Evolutionary conservation across 2,797 vertebrate species (phyloP).

Genomic region (Halcyon leucocephala): DNA sequence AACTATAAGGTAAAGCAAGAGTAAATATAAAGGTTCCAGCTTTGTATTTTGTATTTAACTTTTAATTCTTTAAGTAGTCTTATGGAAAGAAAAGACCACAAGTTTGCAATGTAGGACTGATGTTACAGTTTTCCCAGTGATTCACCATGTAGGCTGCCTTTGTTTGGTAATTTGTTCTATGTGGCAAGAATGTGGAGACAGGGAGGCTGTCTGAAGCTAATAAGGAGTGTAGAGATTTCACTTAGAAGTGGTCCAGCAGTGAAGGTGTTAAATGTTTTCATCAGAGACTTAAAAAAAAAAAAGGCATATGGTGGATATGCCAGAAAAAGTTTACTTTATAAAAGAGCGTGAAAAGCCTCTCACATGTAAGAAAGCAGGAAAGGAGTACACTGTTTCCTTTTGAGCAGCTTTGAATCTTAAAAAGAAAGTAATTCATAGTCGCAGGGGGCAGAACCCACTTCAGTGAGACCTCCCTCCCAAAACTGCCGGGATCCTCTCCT

Average conservation of each 20-base stretch:
- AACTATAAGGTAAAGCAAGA: background rate
- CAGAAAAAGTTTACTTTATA: background rate
- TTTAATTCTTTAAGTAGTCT: background rate
- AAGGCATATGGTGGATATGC: background rate
- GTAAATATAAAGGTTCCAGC: background rate
- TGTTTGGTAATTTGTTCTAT: background rate
- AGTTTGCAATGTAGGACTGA: background rate
- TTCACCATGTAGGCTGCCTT: background rate
- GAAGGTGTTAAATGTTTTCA: slow-evolving; percentile 33
- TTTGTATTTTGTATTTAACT: background rate
- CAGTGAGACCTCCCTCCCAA: background rate
- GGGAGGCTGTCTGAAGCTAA: background rate
- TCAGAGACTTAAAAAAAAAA: background rate
- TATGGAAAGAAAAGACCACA: background rate
- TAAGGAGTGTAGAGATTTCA: background rate
- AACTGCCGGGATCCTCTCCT: background rate
- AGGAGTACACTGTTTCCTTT: background rate
- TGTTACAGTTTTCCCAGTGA: background rate
- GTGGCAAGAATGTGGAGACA: background rate
- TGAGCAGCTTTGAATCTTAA: background rate
- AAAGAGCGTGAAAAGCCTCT: background rate
- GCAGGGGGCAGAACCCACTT: background rate
- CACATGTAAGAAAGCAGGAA: background rate
- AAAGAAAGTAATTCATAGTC: background rate
- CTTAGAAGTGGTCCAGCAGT: background rate